Evolutionary conservation across 2,113 vertebrate species (phyloP).

Genomic region (Pan paniscus): DNA sequence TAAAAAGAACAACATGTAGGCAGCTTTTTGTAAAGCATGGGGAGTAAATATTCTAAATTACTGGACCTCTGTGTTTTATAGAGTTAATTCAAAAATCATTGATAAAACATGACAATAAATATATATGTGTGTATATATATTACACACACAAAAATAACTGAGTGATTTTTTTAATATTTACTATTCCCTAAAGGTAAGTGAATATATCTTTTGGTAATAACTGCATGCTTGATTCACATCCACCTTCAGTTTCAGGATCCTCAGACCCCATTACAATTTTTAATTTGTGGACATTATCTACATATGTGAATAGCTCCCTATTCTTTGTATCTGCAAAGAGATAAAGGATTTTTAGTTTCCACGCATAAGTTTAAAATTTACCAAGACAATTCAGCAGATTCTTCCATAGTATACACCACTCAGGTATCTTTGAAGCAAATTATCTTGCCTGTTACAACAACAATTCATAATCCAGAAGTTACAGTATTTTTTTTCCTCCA

Average conservation of each 20-base stretch:
- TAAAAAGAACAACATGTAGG: constrained; percentile 38
- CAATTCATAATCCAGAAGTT: not conserved
- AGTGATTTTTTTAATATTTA: not conserved
- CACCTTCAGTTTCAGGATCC: not conserved
- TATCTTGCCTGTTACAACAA: not conserved
- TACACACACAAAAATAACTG: not conserved
- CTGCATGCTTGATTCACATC: not conserved
- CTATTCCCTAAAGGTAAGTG: not conserved
- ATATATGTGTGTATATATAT: not conserved
- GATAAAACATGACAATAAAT: constrained; percentile 23
- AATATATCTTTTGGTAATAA: not conserved
- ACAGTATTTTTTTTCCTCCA: not conserved
- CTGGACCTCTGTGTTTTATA: not conserved
- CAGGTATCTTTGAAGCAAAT: not conserved
- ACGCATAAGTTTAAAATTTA: not conserved
- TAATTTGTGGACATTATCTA: not conserved
- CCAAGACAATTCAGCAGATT: not conserved
- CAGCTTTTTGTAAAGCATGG: not conserved
- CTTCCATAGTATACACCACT: not conserved
- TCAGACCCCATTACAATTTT: not conserved
- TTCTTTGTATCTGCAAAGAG: not conserved
- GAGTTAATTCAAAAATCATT: constrained; percentile 38
- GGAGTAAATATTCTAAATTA: constrained; percentile 32
- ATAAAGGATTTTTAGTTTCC: not conserved
- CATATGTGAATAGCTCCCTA: not conserved